Evolutionary conservation across 1,140 invertebrate genomes (phyloP).

Genomic region (Charaxes varanes): DNA sequence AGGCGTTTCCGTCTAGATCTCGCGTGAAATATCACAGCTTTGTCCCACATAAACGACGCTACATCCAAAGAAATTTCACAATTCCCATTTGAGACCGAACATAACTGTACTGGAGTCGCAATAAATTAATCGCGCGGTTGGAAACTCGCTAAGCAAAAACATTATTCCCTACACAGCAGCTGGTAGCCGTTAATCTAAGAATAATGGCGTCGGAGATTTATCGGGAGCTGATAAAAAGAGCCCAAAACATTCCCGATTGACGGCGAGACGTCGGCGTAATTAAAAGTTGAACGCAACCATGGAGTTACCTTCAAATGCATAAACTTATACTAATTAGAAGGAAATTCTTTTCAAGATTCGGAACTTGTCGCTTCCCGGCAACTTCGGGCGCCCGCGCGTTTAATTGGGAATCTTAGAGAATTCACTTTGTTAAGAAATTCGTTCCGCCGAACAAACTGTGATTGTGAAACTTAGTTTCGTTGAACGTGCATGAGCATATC

Average conservation of each 20-base stretch:
- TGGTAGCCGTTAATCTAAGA: constrained; percentile 47
- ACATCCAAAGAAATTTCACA: constrained; percentile 7
- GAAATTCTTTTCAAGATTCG: constrained; percentile 65
- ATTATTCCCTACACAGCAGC: constrained; percentile 39
- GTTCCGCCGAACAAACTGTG: constrained; percentile 42
- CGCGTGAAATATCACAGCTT: constrained; percentile 1
- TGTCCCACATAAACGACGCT: constrained; percentile 7
- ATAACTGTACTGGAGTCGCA: constrained; percentile 25
- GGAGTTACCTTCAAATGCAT: constrained; percentile 43
- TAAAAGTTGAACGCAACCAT: constrained; percentile 47
- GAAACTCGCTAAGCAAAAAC: constrained; percentile 47
- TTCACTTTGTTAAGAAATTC: constrained; percentile 56
- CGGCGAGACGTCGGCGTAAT: constrained; percentile 46
- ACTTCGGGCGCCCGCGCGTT: constrained; percentile 56
- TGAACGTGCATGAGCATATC: constrained; percentile 22
- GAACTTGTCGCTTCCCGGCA: constrained; percentile 40
- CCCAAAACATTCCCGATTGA: constrained; percentile 38
- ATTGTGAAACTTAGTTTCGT: constrained; percentile 30
- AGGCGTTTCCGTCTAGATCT: too few relatives aligned
- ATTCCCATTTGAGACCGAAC: constrained; percentile 14
- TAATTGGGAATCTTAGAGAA: constrained; percentile 67
- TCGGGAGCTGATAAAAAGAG: constrained; percentile 39
- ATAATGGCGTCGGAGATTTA: constrained; percentile 52
- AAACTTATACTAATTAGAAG: constrained; percentile 65
- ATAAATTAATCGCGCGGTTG: constrained; percentile 33